These are phyloP conservation scores for Oreotrochilus melanogaster DNA, from an alignment of 2,113 vertebrate genomes.

Conservation along the genomic window DNA sequence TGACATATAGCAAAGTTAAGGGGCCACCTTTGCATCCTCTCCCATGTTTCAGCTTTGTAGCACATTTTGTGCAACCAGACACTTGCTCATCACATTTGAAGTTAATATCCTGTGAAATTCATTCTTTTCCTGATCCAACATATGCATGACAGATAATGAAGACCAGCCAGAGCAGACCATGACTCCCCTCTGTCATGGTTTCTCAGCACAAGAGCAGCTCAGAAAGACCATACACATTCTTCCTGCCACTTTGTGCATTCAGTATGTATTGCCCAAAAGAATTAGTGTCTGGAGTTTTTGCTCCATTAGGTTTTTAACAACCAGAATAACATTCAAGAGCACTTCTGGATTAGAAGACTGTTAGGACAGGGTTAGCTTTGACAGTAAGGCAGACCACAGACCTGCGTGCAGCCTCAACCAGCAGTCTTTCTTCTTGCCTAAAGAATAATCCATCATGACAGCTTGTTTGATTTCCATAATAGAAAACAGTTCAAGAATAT, in stretches of 20 bases:
- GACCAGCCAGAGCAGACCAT: background rate
- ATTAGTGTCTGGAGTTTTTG: background rate
- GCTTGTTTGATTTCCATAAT: slow-evolving; percentile 56
- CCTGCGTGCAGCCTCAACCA: background rate
- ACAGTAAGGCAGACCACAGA: background rate
- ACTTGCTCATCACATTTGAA: background rate
- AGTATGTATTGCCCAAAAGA: background rate
- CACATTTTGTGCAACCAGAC: background rate
- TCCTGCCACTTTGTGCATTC: background rate
- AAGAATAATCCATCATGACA: slow-evolving; percentile 15
- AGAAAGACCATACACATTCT: background rate
- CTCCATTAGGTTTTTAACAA: background rate
- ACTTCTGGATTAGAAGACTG: background rate
- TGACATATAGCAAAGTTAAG: background rate
- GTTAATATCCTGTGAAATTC: background rate
- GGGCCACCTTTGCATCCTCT: no score
- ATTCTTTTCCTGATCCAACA: background rate
- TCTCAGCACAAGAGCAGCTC: background rate
- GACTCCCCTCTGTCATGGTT: background rate
- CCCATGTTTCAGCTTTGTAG: background rate
- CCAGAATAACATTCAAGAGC: background rate
- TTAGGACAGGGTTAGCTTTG: background rate
- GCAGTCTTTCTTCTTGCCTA: background rate
- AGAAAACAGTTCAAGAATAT: slow-evolving; percentile 43
- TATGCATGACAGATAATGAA: background rate